Base-by-base conservation (phyloP, 2,113 vertebrate species). In the Eudyptes chrysolophus region DNA sequence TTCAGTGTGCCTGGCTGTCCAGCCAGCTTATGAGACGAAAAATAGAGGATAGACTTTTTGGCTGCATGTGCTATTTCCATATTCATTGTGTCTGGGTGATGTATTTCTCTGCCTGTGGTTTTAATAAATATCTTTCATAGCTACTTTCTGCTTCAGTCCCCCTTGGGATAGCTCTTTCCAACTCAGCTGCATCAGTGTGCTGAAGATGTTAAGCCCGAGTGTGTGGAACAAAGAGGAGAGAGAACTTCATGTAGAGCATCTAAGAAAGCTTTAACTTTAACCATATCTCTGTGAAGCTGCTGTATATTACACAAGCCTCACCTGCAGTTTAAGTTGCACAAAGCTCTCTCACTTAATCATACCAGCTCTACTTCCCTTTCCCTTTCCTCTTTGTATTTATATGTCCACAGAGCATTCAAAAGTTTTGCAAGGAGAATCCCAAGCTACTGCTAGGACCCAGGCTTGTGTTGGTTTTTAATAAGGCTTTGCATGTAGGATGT, bases 101-200 rank as follows among this genome's bases (percentile, higher is more conserved):
- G 89, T 61, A 52, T 82, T 87, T 87, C 84, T 61, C 65, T 89
- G 72, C 60, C n/a, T 84, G 90, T 87, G 90, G 76, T 96, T 97
- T 83, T 66, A 92, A 83, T 76, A 89, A 92, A 70, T 87, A 49
- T 32, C 70, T 96, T 79, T 51, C 84, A 72, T 77, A 70, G 66
- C 75, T 89, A 69, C 91, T 93, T 95, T 95, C 74, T 95, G 84
- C 87, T 91, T 89, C 74, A 55, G 78, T n/a, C 27, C 26, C 72
- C 78, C 38, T 58, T 70, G 84, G 74, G 70, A 66, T 38, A 61
- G 49, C 65, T 72, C 52, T 62, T 92, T 89, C 80, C 57, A 95
- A 16, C 61, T 76, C 57, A 29, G n/a, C 58, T 66, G 66, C 62
- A 72, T 62, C 75, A 44, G 32, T 21, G 48, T 81, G 72, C 42